Percentiles rank a stretch among this genome's conserved stretches.
phyloP scores from a whole-genome alignment of 2,888 invertebrate species.

The Coelopa pilipes region DNA sequence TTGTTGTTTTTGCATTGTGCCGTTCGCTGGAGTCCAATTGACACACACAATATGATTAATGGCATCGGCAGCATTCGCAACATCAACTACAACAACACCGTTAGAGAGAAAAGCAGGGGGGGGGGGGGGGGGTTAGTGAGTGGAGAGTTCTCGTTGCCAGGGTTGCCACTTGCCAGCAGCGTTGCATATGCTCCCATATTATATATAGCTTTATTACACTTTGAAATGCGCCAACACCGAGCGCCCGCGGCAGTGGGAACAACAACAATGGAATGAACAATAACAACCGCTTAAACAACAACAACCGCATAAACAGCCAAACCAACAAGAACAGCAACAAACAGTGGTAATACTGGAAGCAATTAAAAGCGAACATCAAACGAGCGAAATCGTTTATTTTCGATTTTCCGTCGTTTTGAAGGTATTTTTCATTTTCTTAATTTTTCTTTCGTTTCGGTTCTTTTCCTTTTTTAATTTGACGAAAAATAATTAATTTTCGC shows the following conservation, averaged over 20 bases:
- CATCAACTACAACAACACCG: not conserved
- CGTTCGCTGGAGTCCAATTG: not conserved
- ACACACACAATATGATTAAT: not conserved
- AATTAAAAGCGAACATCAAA: not conserved
- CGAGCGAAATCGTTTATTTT: not conserved
- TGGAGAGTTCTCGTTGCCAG: not conserved
- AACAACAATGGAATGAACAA: slow-evolving; percentile 20
- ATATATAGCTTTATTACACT: slow-evolving; percentile 13
- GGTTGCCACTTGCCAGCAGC: not conserved
- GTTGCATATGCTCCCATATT: not conserved
- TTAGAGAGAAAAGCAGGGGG: not conserved
- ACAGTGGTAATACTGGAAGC: not conserved
- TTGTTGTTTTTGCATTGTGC: too few species aligned
- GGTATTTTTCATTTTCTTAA: slow-evolving; percentile 2
- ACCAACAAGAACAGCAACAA: too few species aligned
- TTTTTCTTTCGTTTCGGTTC: not conserved
- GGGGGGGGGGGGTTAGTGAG: too few species aligned
- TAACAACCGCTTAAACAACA: not conserved
- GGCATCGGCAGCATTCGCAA: not conserved
- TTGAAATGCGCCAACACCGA: not conserved
- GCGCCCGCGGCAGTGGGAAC: not conserved
- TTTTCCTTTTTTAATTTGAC: not conserved
- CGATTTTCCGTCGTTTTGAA: too few species aligned
- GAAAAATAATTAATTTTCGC: slow-evolving; percentile 1
- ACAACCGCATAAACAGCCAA: not conserved